Evolutionary conservation across 92 coral and sea anemone species (phyloP).

Genomic region (Metridium senile): DNA sequence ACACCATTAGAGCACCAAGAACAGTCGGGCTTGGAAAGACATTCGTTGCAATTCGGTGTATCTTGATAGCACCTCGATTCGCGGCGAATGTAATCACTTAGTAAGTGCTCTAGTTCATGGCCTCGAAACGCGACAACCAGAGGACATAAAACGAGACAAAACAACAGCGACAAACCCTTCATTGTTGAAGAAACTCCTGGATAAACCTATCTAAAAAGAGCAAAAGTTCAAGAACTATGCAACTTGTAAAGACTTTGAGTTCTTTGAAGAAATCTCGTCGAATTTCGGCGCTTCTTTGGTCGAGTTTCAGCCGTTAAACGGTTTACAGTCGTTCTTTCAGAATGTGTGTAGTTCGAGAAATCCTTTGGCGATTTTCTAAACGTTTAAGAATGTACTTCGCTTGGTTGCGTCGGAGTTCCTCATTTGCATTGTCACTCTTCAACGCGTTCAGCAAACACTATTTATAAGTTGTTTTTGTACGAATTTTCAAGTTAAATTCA

Average conservation of each 20-base stretch:
- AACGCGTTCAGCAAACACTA: neutral
- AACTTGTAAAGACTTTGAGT: neutral
- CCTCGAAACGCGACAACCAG: neutral
- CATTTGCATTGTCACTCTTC: conserved; percentile 6
- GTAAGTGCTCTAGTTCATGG: conserved; percentile 2
- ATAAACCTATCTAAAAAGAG: neutral
- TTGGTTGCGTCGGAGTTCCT: conserved; percentile 2
- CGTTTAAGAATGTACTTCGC: neutral
- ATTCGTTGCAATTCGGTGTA: conserved; percentile 21
- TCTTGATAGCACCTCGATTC: conserved; percentile 2
- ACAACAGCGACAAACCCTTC: neutral
- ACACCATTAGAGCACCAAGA: conserved; percentile 20
- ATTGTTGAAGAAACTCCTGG: neutral
- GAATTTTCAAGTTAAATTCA: conserved; percentile 3
- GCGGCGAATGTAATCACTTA: neutral
- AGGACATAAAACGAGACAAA: neutral
- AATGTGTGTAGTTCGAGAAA: too few relatives aligned
- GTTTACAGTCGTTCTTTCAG: too few relatives aligned
- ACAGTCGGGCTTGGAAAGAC: conserved; percentile 2
- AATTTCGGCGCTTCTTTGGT: neutral
- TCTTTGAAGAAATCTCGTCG: neutral
- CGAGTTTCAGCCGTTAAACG: neutral
- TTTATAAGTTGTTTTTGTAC: neutral
- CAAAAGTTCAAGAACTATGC: neutral
- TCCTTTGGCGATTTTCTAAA: neutral